Percentiles rank a stretch among this genome's conserved stretches.
Evolutionary conservation across 2,113 vertebrate genomes (phyloP).

Genomic region (Anhinga anhinga): DNA sequence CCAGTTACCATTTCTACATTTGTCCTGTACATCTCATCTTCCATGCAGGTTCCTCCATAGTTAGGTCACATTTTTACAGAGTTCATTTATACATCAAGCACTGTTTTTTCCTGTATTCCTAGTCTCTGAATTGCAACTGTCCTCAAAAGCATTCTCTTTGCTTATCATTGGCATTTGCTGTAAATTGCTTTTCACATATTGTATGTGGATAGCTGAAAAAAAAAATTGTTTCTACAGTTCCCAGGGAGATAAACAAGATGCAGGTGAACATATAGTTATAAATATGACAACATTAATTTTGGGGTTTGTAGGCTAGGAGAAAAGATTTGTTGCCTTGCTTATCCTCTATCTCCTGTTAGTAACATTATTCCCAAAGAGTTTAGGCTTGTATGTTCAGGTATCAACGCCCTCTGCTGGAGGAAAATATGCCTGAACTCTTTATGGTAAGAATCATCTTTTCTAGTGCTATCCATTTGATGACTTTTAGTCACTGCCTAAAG

Average conservation of each 20-base stretch:
- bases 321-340: background rate
- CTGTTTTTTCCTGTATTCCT: background rate
- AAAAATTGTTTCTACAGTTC: background rate
- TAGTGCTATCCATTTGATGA: background rate
- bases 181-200: background rate
- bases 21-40: background rate
- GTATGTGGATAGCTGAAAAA: background rate
- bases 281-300: background rate
- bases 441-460: background rate
- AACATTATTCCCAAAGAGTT: background rate
- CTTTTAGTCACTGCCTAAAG: background rate
- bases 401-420: conserved; percentile 6
- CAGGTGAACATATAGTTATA: background rate
- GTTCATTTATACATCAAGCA: background rate
- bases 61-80: background rate
- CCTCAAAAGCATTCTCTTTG: background rate
- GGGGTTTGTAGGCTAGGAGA: background rate
- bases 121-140: background rate
- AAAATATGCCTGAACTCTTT: background rate
- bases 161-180: background rate
- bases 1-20: background rate
- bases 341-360: background rate
- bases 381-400: background rate
- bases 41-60: background rate
- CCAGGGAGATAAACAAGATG: background rate